Percentiles rank a stretch among this genome's conserved stretches.
Conservation (phyloP, 1,140 invertebrate genomes). For the Oryzaephilus surinamensis region DNA sequence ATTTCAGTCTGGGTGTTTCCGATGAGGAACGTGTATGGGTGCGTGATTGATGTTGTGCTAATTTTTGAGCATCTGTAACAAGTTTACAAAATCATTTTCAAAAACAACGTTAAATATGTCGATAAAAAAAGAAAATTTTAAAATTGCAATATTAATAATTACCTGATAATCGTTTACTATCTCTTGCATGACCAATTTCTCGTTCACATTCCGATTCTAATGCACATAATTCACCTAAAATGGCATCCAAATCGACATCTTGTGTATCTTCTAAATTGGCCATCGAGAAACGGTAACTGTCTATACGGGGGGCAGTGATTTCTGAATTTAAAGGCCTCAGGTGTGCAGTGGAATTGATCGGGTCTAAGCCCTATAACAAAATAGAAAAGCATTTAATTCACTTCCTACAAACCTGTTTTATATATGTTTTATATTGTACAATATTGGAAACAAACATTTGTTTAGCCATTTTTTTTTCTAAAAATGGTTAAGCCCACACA, state of each 20-base stretch:
- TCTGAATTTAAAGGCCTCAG: slow-evolving; percentile 48
- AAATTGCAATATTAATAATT: slow-evolving; percentile 2
- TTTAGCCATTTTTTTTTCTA: too few species aligned
- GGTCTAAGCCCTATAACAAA: slow-evolving; percentile 52
- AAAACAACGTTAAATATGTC: neutral
- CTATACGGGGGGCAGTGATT: slow-evolving; percentile 59
- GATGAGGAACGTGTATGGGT: slow-evolving; percentile 44
- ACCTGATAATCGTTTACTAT: slow-evolving; percentile 38
- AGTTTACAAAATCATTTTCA: neutral
- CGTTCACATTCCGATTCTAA: slow-evolving; percentile 71
- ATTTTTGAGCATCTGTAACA: slow-evolving; percentile 28
- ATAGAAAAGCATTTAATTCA: slow-evolving; percentile 7
- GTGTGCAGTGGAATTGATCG: slow-evolving; percentile 41
- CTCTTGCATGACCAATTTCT: slow-evolving; percentile 42
- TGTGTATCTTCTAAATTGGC: slow-evolving; percentile 88
- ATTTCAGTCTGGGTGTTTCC: slow-evolving; percentile 35
- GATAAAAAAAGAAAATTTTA: neutral
- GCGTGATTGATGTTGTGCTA: slow-evolving; percentile 29
- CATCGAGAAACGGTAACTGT: slow-evolving; percentile 85
- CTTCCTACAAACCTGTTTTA: slow-evolving; percentile 1
- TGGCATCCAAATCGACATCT: slow-evolving; percentile 91
- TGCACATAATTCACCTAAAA: slow-evolving; percentile 86
- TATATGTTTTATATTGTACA: too few species aligned
- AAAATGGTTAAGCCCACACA: too few species aligned
- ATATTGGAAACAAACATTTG: too few species aligned